Conservation (phyloP, 2,888 invertebrate species). For the Euphydryas editha region DNA sequence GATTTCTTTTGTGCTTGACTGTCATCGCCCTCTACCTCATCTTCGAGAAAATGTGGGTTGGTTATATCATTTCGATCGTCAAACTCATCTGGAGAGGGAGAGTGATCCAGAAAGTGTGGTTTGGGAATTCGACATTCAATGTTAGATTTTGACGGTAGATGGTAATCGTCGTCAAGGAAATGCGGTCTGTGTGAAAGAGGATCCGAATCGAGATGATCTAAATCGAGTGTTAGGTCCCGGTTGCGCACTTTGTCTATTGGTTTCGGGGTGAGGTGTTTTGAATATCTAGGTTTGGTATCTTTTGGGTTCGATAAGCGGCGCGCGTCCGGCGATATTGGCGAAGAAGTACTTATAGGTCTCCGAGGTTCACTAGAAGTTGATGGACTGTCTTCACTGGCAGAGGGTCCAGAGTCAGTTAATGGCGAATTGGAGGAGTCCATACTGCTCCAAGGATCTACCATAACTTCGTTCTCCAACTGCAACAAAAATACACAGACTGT, state of each 20-base stretch:
- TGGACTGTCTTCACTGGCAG: slow-evolving; percentile 79
- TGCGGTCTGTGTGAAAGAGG: slow-evolving; percentile 81
- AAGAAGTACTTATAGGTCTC: slow-evolving; percentile 57
- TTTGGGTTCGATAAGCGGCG: slow-evolving; percentile 68
- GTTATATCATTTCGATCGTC: slow-evolving; percentile 79
- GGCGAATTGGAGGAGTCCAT: slow-evolving; percentile 83
- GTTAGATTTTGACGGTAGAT: slow-evolving; percentile 80
- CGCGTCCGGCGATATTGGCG: slow-evolving; percentile 62
- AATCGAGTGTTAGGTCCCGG: slow-evolving; percentile 70
- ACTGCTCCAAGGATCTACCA: slow-evolving; percentile 83
- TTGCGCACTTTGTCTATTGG: slow-evolving; percentile 71
- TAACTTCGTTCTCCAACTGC: slow-evolving; percentile 84
- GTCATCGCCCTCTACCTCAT: slow-evolving; percentile 73
- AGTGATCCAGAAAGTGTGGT: slow-evolving; percentile 81
- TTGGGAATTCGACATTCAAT: slow-evolving; percentile 80
- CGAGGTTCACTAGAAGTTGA: slow-evolving; percentile 75
- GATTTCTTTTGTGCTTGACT: slow-evolving; percentile 68
- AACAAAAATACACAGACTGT: slow-evolving; percentile 56
- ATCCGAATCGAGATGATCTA: slow-evolving; percentile 69
- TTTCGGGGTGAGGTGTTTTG: slow-evolving; percentile 57
- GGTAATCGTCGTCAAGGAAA: slow-evolving; percentile 86
- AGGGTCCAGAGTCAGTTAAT: slow-evolving; percentile 79
- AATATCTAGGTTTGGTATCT: slow-evolving; percentile 60
- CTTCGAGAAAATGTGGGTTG: slow-evolving; percentile 78
- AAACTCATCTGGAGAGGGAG: slow-evolving; percentile 79